Percentiles rank a stretch among this genome's conserved stretches.
Conservation (phyloP, 2,888 invertebrate species). For the Lasius platythorax region DNA sequence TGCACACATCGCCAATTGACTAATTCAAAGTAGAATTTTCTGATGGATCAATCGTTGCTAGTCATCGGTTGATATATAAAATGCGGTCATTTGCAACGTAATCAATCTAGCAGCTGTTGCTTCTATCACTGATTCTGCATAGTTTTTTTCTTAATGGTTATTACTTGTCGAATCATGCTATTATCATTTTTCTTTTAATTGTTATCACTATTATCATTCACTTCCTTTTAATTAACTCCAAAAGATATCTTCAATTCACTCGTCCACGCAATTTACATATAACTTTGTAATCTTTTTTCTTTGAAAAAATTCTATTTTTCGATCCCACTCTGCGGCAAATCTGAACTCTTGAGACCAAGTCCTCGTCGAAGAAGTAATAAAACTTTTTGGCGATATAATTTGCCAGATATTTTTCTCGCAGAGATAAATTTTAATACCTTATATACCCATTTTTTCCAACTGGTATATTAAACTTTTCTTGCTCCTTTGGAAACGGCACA, state of each 20-base stretch:
- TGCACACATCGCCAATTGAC: not conserved
- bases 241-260: not conserved
- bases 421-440: slow-evolving; percentile 6
- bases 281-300: not conserved
- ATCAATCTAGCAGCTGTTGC: not conserved
- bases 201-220: not conserved
- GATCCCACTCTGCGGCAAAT: not conserved
- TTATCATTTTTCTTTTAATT: slow-evolving; percentile 9
- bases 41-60: too few relatives aligned
- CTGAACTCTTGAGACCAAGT: not conserved
- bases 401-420: slow-evolving; percentile 5
- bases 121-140: not conserved
- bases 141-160: not conserved
- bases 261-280: not conserved
- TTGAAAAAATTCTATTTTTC: not conserved
- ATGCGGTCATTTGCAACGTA: too few relatives aligned
- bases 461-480: slow-evolving; percentile 34
- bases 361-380: not conserved
- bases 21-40: too few relatives aligned
- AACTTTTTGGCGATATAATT: slow-evolving; percentile 3
- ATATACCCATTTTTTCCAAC: slow-evolving; percentile 29
- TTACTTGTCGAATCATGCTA: not conserved
- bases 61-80: too few relatives aligned
- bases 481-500: slow-evolving; percentile 9
- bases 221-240: not conserved